Percentiles rank a stretch among this genome's conserved stretches.
Conservation (phyloP, 1,140 invertebrate genomes). For the Akabosia matsudoensis region DNA sequence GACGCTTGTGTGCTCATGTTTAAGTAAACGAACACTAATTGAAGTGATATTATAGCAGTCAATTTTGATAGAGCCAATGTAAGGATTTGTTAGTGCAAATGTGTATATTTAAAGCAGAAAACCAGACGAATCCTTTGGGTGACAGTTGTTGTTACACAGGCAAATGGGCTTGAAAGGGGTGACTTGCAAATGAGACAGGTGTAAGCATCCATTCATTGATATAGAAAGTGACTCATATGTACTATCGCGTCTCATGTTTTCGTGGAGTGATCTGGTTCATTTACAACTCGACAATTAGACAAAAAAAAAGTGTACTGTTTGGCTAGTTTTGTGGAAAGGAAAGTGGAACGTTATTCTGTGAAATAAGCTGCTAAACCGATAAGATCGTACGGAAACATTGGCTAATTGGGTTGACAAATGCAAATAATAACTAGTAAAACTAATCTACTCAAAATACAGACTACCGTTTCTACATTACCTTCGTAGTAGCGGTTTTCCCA, state of each 20-base stretch:
- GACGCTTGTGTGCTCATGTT: no score
- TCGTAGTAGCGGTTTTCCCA: background rate
- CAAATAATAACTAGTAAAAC: no score
- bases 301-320: background rate
- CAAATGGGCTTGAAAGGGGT: slow-evolving; percentile 19
- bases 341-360: no score
- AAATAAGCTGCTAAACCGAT: no score
- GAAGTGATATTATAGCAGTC: background rate
- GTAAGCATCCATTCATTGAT: background rate
- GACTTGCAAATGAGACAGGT: slow-evolving; percentile 21
- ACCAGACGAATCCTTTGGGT: background rate
- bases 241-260: background rate
- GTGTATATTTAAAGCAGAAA: background rate
- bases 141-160: background rate
- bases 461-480: background rate
- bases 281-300: no score
- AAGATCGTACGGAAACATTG: no score
- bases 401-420: no score
- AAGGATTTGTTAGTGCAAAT: background rate
- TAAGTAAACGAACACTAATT: no score
- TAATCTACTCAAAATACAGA: no score
- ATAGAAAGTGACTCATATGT: background rate
- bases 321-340: background rate
- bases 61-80: background rate
- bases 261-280: no score